phyloP scores from a whole-genome alignment of 1,140 invertebrate genomes.

The Bombus soroeensis region DNA sequence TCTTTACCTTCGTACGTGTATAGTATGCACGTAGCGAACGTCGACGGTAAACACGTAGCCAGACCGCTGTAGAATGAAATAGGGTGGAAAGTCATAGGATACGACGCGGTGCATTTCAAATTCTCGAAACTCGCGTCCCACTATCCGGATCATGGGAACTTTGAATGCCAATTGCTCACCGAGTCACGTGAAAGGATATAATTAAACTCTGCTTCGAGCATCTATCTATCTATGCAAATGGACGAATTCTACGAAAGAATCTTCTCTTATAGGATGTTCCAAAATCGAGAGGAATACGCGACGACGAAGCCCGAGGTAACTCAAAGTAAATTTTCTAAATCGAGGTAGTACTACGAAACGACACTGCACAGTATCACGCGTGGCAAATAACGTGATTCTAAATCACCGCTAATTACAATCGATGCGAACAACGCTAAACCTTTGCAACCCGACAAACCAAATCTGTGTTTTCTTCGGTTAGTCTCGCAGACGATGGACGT shows the following conservation, averaged over 20 bases:
- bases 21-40: neutral
- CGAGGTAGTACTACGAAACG: accelerated
- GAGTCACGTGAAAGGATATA: neutral
- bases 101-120: neutral
- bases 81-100: neutral
- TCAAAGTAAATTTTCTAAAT: no score
- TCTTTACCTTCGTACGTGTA: conserved; percentile 7
- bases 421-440: accelerated
- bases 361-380: accelerated
- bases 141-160: neutral
- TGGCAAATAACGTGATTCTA: no score
- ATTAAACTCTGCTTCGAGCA: neutral
- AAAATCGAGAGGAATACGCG: accelerated
- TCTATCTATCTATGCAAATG: neutral
- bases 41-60: neutral
- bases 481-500: no score
- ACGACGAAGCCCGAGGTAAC: no score
- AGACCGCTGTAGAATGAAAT: neutral
- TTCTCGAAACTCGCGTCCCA: neutral
- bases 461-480: no score
- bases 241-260: neutral
- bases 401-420: no score
- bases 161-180: neutral
- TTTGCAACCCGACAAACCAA: accelerated
- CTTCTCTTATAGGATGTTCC: accelerated